Evolutionary conservation across 1,140 invertebrate genomes (phyloP), one percentile per base, ranked within the genome.

Genomic region (Drosophila truncata): DNA sequence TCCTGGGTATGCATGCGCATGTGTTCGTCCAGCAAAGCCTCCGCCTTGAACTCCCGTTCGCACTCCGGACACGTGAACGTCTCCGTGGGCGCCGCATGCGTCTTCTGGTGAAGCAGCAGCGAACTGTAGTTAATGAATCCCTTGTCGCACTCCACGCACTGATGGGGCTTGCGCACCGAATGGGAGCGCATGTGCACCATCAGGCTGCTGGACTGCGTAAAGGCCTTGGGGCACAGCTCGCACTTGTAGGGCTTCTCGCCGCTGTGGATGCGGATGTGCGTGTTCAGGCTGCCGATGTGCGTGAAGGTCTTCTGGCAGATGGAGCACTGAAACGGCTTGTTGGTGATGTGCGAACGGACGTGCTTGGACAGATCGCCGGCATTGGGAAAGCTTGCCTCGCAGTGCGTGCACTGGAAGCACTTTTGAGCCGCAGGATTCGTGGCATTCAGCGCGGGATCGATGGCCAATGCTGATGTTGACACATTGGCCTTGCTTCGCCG

Each of bases 221-320:
- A 97, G 3, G 95, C 93, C 84, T 96, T 94, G 3, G 83, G 73
- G 44, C 93, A 93, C 4, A 93, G 55, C 31, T 93, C 90, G 64
- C 93, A 93, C 72, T 92, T 92, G 65, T 93, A 93, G 3, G 91
- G 91, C 65, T 93, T 92, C 64, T 93, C 92, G 10, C 92, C 92
- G 71, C 83, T 91, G 54, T 99, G 98, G 63, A 98, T 98, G 13
- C 98, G 94, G 47, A 98, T 93, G 88, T 99, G 98, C 14, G 96
- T 96, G 52, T 96, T 95, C 3, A 98, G 94, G 91, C 97, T 97
- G 77, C 95, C 96, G 58, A 95, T 96, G 90, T 96, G 96, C 3
- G 96, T 96, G 60, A 93, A 93, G 14, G 85, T 81, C 72, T 93
- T 93, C 41, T 93, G 80, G 75, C 93, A 93, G 42, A 93, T 91